Conservation (phyloP, 2,797 vertebrate species). For the Spatula versicolor region DNA sequence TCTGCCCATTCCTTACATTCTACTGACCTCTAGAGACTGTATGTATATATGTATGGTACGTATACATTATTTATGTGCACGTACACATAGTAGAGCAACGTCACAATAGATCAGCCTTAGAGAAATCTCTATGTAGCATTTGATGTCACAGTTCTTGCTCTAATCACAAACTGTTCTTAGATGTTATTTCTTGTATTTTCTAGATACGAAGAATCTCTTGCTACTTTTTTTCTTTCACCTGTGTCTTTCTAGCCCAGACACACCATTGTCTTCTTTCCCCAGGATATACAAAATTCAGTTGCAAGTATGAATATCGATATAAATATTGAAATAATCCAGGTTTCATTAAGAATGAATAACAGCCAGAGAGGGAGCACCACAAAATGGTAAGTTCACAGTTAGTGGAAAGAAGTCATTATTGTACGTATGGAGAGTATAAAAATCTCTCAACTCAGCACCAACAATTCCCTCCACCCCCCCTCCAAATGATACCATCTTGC, state of each 20-base stretch:
- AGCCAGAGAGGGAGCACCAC: neutral
- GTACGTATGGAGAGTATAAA: neutral
- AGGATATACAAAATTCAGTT: neutral
- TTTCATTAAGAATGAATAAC: neutral
- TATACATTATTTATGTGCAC: slow-evolving; percentile 54
- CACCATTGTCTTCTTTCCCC: neutral
- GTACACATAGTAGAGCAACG: neutral
- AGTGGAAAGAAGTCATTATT: neutral
- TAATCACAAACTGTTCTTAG: neutral
- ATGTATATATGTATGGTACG: slow-evolving; percentile 62
- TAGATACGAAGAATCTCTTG: neutral
- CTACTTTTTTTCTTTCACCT: neutral
- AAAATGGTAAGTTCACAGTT: neutral
- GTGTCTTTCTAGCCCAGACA: neutral
- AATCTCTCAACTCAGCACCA: neutral
- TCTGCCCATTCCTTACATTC: slow-evolving; percentile 80
- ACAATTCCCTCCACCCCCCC: neutral
- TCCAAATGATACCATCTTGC: neutral
- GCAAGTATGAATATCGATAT: neutral
- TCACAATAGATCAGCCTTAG: neutral
- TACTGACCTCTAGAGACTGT: slow-evolving; percentile 86
- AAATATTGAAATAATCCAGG: neutral
- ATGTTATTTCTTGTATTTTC: neutral
- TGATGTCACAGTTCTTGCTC: neutral
- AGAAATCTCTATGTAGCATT: neutral